phyloP scores from a whole-genome alignment of 1,140 invertebrate species.

The Drosophila ohnishii region DNA sequence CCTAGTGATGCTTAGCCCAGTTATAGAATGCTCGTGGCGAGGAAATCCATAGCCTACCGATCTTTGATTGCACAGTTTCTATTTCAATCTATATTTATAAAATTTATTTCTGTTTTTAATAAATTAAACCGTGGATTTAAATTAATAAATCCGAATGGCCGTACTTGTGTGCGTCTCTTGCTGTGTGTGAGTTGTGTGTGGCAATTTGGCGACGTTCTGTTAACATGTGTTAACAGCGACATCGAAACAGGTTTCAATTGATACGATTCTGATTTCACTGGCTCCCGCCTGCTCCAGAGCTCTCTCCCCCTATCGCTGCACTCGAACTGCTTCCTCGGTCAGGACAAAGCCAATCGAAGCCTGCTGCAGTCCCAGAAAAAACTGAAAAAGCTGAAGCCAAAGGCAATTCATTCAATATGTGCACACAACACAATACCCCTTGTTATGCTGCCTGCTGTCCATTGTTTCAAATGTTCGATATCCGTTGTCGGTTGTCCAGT shows the following conservation, averaged over 20 bases:
- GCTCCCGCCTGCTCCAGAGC: slow-evolving; percentile 6
- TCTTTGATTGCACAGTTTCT: background rate
- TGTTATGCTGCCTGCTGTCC: slow-evolving; percentile 49
- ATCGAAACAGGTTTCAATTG: slow-evolving; percentile 77
- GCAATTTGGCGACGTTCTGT: slow-evolving; percentile 43
- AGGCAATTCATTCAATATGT: slow-evolving; percentile 75
- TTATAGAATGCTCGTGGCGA: background rate
- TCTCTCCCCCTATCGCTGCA: background rate
- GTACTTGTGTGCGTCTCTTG: background rate
- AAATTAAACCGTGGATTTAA: background rate
- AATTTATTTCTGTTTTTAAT: background rate
- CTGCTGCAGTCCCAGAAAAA: slow-evolving; percentile 19
- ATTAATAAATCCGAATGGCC: background rate
- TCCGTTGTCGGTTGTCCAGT: slow-evolving; percentile 16
- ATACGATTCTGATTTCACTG: slow-evolving; percentile 59
- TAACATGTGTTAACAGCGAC: slow-evolving; percentile 80
- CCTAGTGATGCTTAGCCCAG: slow-evolving; percentile 9
- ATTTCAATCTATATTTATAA: background rate
- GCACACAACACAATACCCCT: slow-evolving; percentile 58
- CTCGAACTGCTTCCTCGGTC: slow-evolving; percentile 19
- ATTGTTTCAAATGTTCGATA: slow-evolving; percentile 20
- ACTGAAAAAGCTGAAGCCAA: slow-evolving; percentile 36
- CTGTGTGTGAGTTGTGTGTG: background rate
- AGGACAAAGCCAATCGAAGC: slow-evolving; percentile 51
- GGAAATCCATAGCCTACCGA: slow-evolving; percentile 25